These are phyloP conservation scores for Nicator chloris DNA, from an alignment of 2,113 vertebrate genomes.

Conservation along the genomic window DNA sequence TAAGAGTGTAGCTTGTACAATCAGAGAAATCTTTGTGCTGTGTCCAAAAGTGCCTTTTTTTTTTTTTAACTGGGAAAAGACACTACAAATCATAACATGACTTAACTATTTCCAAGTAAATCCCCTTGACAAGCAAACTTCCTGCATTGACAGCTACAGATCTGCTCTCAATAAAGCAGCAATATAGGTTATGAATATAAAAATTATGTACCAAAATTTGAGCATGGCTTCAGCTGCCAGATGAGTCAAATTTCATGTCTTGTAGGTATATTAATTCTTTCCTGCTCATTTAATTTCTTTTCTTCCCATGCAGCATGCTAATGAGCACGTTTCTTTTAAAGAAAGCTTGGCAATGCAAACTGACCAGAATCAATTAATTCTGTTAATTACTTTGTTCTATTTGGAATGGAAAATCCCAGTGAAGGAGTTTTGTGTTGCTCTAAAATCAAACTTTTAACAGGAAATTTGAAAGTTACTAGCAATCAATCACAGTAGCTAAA, in stretches of 20 bases:
- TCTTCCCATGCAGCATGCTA: background rate
- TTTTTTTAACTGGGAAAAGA: background rate
- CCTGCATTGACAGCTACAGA: background rate
- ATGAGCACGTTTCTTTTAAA: background rate
- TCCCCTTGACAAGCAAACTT: background rate
- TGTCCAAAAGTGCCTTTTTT: background rate
- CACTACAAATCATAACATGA: background rate
- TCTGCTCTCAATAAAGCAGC: conserved; percentile 13
- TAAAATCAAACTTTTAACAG: background rate
- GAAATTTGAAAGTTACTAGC: background rate
- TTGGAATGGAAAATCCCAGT: background rate
- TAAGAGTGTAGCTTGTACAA: background rate
- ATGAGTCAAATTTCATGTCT: background rate
- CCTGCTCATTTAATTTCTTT: background rate
- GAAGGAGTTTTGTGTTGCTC: background rate
- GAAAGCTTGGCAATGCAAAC: background rate
- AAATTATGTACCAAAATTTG: background rate
- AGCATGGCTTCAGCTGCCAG: background rate
- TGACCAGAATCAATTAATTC: background rate
- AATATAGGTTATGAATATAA: background rate
- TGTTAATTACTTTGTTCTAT: background rate
- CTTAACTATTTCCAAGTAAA: conserved; percentile 3
- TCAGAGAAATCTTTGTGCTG: background rate
- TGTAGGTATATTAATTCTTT: conserved; percentile 1
- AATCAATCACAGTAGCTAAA: background rate